Conservation (phyloP, 2,888 invertebrate genomes). For the Notocelia uddmanniana region DNA sequence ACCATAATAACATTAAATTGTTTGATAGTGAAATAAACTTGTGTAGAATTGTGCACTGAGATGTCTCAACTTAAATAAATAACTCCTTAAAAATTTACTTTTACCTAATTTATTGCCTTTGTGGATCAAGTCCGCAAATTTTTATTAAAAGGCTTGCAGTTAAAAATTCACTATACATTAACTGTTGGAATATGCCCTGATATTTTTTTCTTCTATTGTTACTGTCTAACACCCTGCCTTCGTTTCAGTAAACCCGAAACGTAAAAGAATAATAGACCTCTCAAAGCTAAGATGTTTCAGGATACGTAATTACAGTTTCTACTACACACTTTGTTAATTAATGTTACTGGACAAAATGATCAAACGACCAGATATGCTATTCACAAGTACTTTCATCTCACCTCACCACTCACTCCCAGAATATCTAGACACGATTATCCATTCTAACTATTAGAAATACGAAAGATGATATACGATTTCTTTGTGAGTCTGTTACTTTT, state of each 20-base stretch:
- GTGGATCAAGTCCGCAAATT: no score
- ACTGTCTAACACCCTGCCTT: neutral
- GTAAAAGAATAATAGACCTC: conserved; percentile 17
- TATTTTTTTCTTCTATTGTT: neutral
- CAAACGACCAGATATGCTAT: conserved; percentile 29
- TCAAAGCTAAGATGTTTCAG: conserved; percentile 14
- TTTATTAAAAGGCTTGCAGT: no score
- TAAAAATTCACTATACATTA: neutral
- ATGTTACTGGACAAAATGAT: conserved; percentile 36
- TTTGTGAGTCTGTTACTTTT: no score
- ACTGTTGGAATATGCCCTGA: neutral
- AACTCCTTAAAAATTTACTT: no score
- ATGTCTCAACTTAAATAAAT: no score
- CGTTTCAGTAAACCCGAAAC: neutral
- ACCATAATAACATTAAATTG: no score
- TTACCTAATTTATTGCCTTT: no score
- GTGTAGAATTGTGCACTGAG: no score
- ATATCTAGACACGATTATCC: no score
- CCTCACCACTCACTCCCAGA: neutral
- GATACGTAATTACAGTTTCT: conserved; percentile 23
- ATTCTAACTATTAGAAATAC: no score
- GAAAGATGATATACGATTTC: no score
- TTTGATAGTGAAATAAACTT: no score
- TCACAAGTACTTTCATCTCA: neutral
- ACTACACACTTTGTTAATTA: conserved; percentile 32